phyloP scores from a whole-genome alignment of 2,888 invertebrate genomes.

The Dugesia japonica region DNA sequence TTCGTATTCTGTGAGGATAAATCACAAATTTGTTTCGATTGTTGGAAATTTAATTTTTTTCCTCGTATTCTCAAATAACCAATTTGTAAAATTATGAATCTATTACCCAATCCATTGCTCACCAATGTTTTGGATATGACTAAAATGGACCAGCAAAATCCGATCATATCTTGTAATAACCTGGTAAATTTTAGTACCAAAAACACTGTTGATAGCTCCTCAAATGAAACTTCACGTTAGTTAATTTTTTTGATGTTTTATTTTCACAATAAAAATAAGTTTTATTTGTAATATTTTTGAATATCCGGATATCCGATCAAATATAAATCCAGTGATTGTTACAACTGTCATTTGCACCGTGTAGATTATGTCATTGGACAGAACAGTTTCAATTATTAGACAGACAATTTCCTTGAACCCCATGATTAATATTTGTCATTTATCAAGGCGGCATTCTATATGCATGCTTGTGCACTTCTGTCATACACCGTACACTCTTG shows the following conservation, averaged over 20 bases:
- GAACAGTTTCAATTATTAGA: too few relatives aligned
- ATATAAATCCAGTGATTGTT: too few relatives aligned
- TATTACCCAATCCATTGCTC: neutral
- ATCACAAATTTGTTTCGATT: slow-evolving; percentile 17
- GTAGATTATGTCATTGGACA: too few relatives aligned
- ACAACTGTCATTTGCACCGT: too few relatives aligned
- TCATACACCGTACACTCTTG: too few relatives aligned
- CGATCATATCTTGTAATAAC: neutral
- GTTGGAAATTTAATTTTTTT: slow-evolving; percentile 20
- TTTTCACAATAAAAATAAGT: too few relatives aligned
- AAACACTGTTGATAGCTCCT: neutral
- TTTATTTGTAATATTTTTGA: too few relatives aligned
- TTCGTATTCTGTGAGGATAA: slow-evolving; percentile 20
- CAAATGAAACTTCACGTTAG: neutral
- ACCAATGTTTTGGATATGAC: neutral
- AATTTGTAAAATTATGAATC: neutral
- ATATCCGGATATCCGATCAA: too few relatives aligned
- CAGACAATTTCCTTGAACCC: too few relatives aligned
- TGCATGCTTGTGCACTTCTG: too few relatives aligned
- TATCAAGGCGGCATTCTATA: too few relatives aligned
- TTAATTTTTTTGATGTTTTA: neutral
- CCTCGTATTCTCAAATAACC: neutral
- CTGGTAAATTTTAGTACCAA: neutral
- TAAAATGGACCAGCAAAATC: neutral
- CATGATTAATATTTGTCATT: too few relatives aligned